Percentiles rank a stretch among this genome's conserved stretches.
Conservation (phyloP, 2,113 vertebrate species). For the Amblyopsis rosae region DNA sequence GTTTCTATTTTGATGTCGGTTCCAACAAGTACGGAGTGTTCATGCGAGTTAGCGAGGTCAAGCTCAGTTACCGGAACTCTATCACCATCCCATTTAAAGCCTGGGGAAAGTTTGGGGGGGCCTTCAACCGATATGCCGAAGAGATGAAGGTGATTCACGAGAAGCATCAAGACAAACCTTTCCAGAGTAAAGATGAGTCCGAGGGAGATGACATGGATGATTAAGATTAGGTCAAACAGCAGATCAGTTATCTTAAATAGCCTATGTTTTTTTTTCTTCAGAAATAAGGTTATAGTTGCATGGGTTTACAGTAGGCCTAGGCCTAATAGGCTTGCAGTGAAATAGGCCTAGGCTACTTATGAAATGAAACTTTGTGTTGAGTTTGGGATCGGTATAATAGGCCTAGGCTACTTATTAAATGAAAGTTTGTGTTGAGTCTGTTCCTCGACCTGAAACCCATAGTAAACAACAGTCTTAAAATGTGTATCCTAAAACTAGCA, state of each 20-base stretch:
- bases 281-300: neutral
- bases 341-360: conserved; percentile 18
- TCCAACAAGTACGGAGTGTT: conserved; percentile 98
- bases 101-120: conserved; percentile 94
- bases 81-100: conserved; percentile 97
- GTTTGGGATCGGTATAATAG: conserved; percentile 47
- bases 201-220: conserved; percentile 93
- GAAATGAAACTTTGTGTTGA: too few relatives aligned
- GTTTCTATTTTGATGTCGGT: conserved; percentile 97
- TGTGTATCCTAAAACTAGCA: conserved; percentile 65
- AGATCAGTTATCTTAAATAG: conserved; percentile 20
- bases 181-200: conserved; percentile 90
- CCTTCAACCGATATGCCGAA: conserved; percentile 92
- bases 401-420: too few relatives aligned
- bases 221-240: conserved; percentile 59
- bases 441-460: too few relatives aligned
- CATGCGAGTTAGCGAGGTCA: conserved; percentile 94
- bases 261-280: neutral
- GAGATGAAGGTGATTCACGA: conserved; percentile 99
- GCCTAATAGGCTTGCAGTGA: conserved; percentile 30
- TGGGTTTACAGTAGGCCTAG: conserved; percentile 22
- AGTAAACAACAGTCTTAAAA: neutral
- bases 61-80: conserved; percentile 96
- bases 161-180: conserved; percentile 88
- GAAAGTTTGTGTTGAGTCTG: conserved; percentile 26